phyloP scores from a whole-genome alignment of 2,113 vertebrate species.

The Otocyon megalotis region DNA sequence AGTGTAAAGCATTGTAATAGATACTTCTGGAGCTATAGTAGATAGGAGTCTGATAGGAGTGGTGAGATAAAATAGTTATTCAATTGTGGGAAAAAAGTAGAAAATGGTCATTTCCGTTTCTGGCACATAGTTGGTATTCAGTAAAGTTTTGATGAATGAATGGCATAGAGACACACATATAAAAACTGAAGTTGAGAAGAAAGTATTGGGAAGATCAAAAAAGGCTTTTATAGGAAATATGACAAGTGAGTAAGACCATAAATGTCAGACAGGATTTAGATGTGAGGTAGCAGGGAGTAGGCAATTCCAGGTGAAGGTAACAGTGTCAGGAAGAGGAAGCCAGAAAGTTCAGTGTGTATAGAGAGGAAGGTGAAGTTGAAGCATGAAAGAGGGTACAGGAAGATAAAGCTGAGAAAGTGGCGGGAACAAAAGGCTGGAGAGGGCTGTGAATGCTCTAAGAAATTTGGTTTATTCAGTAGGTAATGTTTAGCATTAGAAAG shows the following conservation, averaged over 20 bases:
- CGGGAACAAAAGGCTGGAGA: neutral
- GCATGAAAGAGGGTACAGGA: neutral
- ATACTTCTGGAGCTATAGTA: neutral
- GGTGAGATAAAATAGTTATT: slow-evolving; percentile 4
- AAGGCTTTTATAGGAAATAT: slow-evolving; percentile 1
- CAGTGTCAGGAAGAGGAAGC: neutral
- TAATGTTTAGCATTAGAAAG: slow-evolving; percentile 9
- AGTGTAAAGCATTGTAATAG: neutral
- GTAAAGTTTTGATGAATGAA: neutral
- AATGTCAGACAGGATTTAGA: slow-evolving; percentile 13
- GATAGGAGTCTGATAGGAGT: neutral
- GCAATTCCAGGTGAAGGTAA: neutral
- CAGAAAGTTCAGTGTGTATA: neutral
- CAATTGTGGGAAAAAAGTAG: neutral
- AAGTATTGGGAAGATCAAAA: neutral
- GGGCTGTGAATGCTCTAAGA: neutral
- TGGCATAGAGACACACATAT: neutral
- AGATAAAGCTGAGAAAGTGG: neutral
- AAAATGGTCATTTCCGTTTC: neutral
- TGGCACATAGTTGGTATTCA: neutral
- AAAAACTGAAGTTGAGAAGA: neutral
- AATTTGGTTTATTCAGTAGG: neutral
- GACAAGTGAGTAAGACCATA: slow-evolving; percentile 11
- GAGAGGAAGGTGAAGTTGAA: neutral
- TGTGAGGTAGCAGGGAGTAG: neutral